Evolutionary conservation across 2,888 invertebrate genomes (phyloP), one percentile per base, ranked within the genome.

Genomic region (Abrostola tripartita): DNA sequence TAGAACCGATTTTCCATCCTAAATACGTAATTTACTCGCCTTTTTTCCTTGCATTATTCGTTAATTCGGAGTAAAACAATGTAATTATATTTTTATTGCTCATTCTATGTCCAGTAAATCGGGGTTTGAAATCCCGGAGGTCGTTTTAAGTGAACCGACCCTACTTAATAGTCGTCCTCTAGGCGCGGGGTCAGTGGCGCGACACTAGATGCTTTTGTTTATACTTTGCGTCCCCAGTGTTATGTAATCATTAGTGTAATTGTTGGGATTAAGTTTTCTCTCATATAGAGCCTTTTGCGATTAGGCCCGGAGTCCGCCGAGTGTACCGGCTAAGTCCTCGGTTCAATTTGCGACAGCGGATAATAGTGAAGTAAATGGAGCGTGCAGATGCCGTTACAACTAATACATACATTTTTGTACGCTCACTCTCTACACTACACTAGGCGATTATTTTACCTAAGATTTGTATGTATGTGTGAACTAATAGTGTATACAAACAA

Each of bases 21-120:
- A 82, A 84, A 84, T 85, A 82, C 82, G 83, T 86, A 84, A 84
- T 86, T 85, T 85, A 83, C 84, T 85, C 74, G 81, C 80, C 82
- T 87, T 86, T 81, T 84, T 86, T 85, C 81, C 81, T 82, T 78
- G 84, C 79, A 82, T 85, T 88, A 84, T 87, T 87, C 86, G 87
- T 88, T 86, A 87, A 89, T 89, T 83, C 85, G 76, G 84, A 89
- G 85, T 88, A 86, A 88, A 90, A 88, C 90, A 90, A 90, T 89
- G 88, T 92, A 92, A 92, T 93, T 91, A 92, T 92, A 92, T 92
- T 92, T 91, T 92, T 93, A 93, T 90, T 91, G 90, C 88, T 91
- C 90, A 90, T 92, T 92, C 88, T 87, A 90, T 90, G 90, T 91
- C 88, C 89, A 90, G 90, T 91, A 91, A 93, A 92, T 92, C 90